phyloP scores from a whole-genome alignment of 2,797 vertebrate genomes.

The Acanthurus leucopareius region DNA sequence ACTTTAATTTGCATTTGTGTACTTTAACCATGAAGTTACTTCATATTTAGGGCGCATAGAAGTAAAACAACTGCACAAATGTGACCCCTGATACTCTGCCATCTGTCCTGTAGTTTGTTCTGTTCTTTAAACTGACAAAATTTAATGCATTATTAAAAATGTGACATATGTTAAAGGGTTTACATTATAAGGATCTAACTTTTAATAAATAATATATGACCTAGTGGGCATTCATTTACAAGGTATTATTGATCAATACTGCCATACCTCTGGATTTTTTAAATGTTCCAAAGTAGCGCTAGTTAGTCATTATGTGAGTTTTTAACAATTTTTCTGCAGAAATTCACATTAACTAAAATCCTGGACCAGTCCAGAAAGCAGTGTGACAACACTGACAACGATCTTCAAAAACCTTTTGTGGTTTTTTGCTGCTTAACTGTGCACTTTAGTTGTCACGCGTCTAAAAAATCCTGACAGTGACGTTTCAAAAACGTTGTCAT shows the following conservation, averaged over 20 bases:
- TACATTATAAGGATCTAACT: no score
- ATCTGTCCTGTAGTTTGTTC: neutral
- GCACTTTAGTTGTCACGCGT: conserved; percentile 31
- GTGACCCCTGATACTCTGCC: neutral
- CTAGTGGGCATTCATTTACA: no score
- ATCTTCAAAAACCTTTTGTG: conserved; percentile 8
- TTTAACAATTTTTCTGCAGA: neutral
- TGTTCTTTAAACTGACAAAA: no score
- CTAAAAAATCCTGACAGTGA: conserved; percentile 39
- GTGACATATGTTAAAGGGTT: no score
- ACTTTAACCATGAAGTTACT: neutral
- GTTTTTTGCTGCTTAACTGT: neutral
- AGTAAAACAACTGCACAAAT: neutral
- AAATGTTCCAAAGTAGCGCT: neutral
- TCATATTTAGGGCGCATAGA: neutral
- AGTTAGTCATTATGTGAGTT: neutral
- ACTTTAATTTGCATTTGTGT: neutral
- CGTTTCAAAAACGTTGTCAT: conserved; percentile 56
- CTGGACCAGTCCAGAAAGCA: conserved; percentile 2
- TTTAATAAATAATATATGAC: no score
- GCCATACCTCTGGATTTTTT: neutral
- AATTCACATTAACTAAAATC: conserved; percentile 17
- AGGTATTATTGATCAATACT: no score
- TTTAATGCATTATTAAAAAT: no score
- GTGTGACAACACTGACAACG: conserved; percentile 2